Evolutionary conservation across 35 echinoderm and acorn worm genomes (phyloP), one percentile per base, ranked within the genome.

Genomic region (Patiria miniata): DNA sequence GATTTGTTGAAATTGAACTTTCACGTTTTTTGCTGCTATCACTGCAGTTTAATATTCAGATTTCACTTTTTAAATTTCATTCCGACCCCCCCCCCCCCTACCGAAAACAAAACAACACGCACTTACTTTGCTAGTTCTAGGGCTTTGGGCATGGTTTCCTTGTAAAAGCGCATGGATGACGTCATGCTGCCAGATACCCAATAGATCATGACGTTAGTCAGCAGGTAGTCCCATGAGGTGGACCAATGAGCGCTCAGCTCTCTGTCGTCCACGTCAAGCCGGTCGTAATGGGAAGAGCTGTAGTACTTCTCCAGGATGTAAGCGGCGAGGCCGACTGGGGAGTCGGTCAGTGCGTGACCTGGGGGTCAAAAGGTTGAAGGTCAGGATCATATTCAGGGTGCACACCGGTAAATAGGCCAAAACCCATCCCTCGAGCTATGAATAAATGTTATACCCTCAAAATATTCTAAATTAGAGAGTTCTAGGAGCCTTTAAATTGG

Each of bases 251-350:
- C 52, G 14, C n/a, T 15, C n/a, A 92, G 77, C 14, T 77, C 84
- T 14, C 90, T 83, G 36, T 92, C 90, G 19, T 59, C 69, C 2
- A 81, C 40, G 8, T 92, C 79, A 30, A 40, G 42, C 54, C 77
- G 82, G 22, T 33, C 76, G 19, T 54, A 36, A 77, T 92, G 87
- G 0, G 90, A 87, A 2, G 42, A 39, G 36, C 23, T 7, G 9
- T 87, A 61, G 77, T 86, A 94, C 73, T 87, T 94, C 42, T 91
- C 93, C 18, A 94, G 18, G 58, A 94, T 91, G 40, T 91, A 94
- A 21, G 93, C 88, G 52, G 93, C 93, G 54, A 94, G 84, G 7
- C 93, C 93, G 55, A 94, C 40, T 39, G 93, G 93, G n/a, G 93
- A 94, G 52, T 94, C 93, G 9, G 65, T 94, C 8, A 94, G 78